Conservation (phyloP, 1,140 invertebrate genomes). For the Solen grandis region DNA sequence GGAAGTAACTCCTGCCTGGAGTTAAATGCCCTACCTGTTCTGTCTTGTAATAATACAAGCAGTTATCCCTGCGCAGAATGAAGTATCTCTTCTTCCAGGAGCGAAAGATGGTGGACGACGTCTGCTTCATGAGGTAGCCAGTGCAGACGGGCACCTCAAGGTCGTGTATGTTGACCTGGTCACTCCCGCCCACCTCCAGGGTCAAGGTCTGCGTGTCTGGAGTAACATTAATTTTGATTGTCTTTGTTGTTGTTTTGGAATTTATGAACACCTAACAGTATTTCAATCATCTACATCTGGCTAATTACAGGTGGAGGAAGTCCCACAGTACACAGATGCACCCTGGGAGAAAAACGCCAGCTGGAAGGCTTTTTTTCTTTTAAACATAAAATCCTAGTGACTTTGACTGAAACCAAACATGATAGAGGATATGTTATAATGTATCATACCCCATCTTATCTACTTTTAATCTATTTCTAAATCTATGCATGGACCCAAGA, state of each 20-base stretch:
- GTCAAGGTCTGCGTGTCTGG: conserved; percentile 88
- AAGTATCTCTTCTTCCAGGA: conserved; percentile 95
- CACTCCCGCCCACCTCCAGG: conserved; percentile 88
- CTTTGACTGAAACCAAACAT: no score
- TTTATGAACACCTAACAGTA: not conserved
- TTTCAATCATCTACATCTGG: not conserved
- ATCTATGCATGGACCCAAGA: no score
- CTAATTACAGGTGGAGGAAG: no score
- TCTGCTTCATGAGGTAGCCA: conserved; percentile 78
- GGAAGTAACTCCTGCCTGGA: no score
- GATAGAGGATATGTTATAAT: no score
- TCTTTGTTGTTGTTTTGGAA: not conserved
- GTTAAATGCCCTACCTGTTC: no score
- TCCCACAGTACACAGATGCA: no score
- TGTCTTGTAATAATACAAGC: conserved; percentile 97
- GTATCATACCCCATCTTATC: no score
- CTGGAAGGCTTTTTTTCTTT: no score
- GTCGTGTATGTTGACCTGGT: conserved; percentile 76
- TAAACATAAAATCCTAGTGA: no score
- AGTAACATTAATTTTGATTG: conserved; percentile 42
- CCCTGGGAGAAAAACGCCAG: not conserved
- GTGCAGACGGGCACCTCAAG: conserved; percentile 83
- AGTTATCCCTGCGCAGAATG: conserved; percentile 93
- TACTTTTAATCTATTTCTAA: no score
- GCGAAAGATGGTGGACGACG: conserved; percentile 63